Percentiles rank a stretch among this genome's conserved stretches.
phyloP scores from a whole-genome alignment of 2,888 invertebrate species.

The Caenorhabditis imperialis region DNA sequence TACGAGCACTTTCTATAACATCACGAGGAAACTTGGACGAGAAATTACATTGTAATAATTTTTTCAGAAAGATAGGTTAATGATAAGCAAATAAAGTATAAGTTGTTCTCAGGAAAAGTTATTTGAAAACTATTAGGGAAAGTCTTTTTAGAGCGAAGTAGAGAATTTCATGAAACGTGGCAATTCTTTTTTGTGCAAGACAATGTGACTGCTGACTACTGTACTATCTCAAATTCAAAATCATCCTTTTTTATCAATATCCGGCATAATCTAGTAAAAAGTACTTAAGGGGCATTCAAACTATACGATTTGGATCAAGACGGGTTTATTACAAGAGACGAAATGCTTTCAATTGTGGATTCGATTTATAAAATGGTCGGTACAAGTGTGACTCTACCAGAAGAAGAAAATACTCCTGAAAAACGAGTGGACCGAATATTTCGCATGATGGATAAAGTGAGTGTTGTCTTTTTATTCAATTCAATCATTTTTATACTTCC shows the following conservation, averaged over 20 bases:
- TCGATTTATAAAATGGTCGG: constrained; percentile 99
- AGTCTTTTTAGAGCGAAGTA: too few relatives aligned
- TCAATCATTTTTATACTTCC: constrained; percentile 51
- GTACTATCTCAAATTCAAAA: too few relatives aligned
- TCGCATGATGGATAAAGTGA: constrained; percentile 93
- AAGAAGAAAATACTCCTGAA: constrained; percentile 81
- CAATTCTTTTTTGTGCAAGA: too few relatives aligned
- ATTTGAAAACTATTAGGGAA: too few relatives aligned
- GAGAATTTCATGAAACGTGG: too few relatives aligned
- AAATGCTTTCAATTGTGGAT: constrained; percentile 97
- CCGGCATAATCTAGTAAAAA: too few relatives aligned
- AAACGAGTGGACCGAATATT: constrained; percentile 98
- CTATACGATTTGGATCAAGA: constrained; percentile 96
- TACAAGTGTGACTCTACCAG: constrained; percentile 73
- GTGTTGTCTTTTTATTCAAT: background rate
- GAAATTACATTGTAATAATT: constrained; percentile 90
- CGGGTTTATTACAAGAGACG: constrained; percentile 93
- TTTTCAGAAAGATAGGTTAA: too few relatives aligned
- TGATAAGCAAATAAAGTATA: too few relatives aligned
- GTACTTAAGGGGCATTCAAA: constrained; percentile 97
- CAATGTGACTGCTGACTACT: too few relatives aligned
- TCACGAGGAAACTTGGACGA: constrained; percentile 98
- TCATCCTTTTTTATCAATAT: too few relatives aligned
- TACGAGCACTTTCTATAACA: constrained; percentile 96
- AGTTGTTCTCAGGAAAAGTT: too few relatives aligned